A percentile compares a stretch with the other conserved stretches of the same genome.
These are phyloP conservation scores for Pteronura brasiliensis DNA, from an alignment of 2,113 vertebrate genomes.

Conservation along the genomic window DNA sequence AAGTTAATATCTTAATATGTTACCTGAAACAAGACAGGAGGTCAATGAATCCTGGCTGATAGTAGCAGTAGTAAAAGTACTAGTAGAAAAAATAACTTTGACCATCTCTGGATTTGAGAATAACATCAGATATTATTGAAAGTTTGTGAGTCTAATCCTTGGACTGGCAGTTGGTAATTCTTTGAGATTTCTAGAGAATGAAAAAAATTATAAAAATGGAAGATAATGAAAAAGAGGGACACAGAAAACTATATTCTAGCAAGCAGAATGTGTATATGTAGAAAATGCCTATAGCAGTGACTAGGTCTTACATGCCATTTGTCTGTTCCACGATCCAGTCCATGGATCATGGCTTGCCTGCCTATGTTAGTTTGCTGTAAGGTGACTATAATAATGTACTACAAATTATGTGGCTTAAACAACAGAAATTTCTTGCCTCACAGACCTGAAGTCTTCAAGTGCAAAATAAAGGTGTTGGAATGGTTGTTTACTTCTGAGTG, in stretches of 20 bases:
- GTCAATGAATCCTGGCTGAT: not conserved
- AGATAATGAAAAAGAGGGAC: not conserved
- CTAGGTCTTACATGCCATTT: not conserved
- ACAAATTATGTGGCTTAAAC: not conserved
- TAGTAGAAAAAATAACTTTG: not conserved
- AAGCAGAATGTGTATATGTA: not conserved
- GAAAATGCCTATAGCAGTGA: not conserved
- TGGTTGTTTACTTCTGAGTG: not conserved
- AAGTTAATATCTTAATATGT: not conserved
- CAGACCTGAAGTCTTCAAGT: not conserved
- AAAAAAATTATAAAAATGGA: not conserved
- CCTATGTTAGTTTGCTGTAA: not conserved
- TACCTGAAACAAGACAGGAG: not conserved
- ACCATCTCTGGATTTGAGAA: not conserved
- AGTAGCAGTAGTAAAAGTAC: conserved; percentile 11
- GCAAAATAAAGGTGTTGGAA: not conserved
- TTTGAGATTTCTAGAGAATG: not conserved
- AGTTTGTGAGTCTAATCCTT: not conserved
- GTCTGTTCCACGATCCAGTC: not conserved
- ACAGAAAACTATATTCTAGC: not conserved
- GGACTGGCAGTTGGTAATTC: not conserved
- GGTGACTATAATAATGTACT: not conserved
- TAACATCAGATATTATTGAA: not conserved
- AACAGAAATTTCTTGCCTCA: not conserved
- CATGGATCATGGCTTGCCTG: not conserved